Evolutionary conservation across 2,113 vertebrate genomes (phyloP).

Genomic region (Halichoeres trimaculatus): DNA sequence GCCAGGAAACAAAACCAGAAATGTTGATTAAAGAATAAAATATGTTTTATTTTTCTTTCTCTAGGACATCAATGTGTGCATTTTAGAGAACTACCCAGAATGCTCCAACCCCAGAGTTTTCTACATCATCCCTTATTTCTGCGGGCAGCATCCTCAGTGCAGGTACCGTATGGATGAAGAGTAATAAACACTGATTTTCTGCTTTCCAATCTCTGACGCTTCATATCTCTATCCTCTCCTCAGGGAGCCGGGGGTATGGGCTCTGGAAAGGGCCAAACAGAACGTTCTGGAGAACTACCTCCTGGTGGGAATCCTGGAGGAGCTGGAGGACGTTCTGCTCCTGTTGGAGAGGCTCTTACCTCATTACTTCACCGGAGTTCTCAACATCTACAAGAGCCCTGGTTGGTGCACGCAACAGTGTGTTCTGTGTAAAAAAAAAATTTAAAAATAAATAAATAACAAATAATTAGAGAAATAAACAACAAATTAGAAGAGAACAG

Average conservation of each 20-base stretch:
- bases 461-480: too few species aligned
- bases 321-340: constrained; percentile 97
- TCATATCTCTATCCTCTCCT: background rate
- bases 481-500: too few species aligned
- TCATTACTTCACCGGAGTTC: constrained; percentile 97
- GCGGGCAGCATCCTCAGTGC: constrained; percentile 98
- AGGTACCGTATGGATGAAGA: constrained; percentile 80
- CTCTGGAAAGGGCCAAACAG: constrained; percentile 95
- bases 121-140: constrained; percentile 99
- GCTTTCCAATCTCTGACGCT: background rate
- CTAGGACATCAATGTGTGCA: constrained; percentile 98
- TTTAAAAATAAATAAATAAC: too few species aligned
- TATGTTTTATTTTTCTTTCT: constrained; percentile 51
- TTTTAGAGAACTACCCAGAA: constrained; percentile 97
- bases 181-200: background rate
- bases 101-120: constrained; percentile 96
- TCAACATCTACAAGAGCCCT: constrained; percentile 97
- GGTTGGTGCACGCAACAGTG: constrained; percentile 77
- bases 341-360: constrained; percentile 98
- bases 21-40: background rate
- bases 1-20: background rate
- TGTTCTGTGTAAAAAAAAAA: background rate
- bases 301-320: constrained; percentile 96
- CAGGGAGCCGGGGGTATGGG: constrained; percentile 97
- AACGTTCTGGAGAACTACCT: constrained; percentile 98